A percentile compares a stretch with the other conserved stretches of the same genome.
These are phyloP conservation scores for Ylistrum balloti DNA, from an alignment of 1,140 invertebrate species.

Conservation along the genomic window DNA sequence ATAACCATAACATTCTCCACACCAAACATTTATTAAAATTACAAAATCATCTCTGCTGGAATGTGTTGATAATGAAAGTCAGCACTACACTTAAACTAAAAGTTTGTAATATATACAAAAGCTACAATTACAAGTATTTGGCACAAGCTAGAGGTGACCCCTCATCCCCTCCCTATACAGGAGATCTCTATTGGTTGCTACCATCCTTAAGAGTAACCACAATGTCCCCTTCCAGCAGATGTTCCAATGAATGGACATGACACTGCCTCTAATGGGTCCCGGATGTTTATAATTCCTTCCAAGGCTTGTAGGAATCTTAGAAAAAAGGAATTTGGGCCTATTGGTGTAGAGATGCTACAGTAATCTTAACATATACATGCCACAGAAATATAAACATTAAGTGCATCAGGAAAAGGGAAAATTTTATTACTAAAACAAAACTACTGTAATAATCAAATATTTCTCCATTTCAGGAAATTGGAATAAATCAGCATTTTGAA, in stretches of 20 bases:
- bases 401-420: not conserved
- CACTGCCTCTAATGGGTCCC: not conserved
- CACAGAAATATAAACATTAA: not conserved
- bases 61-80: slow-evolving; percentile 9
- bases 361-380: not conserved
- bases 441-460: no score
- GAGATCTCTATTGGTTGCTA: not conserved
- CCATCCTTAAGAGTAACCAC: not conserved
- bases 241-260: not conserved
- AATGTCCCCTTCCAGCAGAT: not conserved
- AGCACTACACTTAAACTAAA: not conserved
- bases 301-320: not conserved
- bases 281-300: slow-evolving; percentile 12
- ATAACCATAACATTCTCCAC: not conserved
- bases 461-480: no score
- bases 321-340: not conserved
- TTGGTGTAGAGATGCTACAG: not conserved
- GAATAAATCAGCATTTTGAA: no score
- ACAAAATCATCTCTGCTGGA: not conserved
- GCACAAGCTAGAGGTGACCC: not conserved
- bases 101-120: not conserved
- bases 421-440: not conserved
- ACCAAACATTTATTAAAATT: not conserved
- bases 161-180: no score
- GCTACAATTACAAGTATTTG: not conserved